These are phyloP conservation scores for Malthinus seriepunctatus DNA, from an alignment of 2,888 invertebrate genomes.

Conservation along the genomic window DNA sequence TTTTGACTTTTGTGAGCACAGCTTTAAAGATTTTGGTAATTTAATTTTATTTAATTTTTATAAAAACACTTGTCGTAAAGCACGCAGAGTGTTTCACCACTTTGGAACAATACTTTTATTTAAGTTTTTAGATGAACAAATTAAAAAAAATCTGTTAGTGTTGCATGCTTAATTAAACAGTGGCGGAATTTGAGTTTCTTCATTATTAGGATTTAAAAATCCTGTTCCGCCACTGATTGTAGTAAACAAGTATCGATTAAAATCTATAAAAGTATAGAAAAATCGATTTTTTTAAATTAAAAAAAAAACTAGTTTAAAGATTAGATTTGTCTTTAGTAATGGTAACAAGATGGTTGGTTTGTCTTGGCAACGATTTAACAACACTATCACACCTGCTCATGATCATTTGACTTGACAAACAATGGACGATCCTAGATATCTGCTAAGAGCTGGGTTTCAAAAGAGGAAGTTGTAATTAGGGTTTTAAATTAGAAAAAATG, in stretches of 20 bases:
- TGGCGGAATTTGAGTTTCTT: neutral
- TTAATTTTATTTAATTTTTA: constrained; percentile 6
- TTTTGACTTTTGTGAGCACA: constrained; percentile 4
- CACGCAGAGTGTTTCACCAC: constrained; percentile 28
- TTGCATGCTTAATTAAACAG: constrained; percentile 12
- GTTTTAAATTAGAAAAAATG: neutral
- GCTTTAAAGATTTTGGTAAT: neutral
- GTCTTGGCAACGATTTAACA: constrained; percentile 45
- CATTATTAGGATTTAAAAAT: no score
- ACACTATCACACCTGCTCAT: constrained; percentile 43
- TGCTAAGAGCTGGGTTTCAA: no score
- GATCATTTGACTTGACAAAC: constrained; percentile 23
- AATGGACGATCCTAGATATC: neutral
- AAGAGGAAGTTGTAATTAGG: no score
- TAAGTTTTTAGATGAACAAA: constrained; percentile 8
- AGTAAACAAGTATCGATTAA: no score
- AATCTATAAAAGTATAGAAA: no score
- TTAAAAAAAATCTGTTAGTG: constrained; percentile 7
- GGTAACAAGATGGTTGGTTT: constrained; percentile 47
- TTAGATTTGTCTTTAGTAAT: constrained; percentile 36
- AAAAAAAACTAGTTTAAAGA: neutral
- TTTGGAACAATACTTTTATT: constrained; percentile 24
- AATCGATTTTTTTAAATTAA: no score
- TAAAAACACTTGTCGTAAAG: constrained; percentile 11
- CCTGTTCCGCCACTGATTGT: no score